Conservation (phyloP, 2,113 vertebrate species). For the Serinus canaria region DNA sequence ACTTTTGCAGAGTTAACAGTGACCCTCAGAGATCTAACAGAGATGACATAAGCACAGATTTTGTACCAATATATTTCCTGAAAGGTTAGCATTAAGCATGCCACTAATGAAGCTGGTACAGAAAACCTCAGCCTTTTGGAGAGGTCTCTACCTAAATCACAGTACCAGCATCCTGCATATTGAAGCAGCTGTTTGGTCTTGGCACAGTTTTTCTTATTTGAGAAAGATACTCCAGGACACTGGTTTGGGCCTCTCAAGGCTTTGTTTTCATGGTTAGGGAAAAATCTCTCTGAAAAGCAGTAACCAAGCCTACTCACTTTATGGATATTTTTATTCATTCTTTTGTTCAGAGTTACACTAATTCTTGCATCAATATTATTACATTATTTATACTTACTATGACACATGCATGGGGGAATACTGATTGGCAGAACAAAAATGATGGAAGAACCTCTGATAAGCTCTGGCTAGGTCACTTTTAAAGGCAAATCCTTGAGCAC, state of each 20-base stretch:
- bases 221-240: neutral
- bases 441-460: neutral
- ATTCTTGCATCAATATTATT: neutral
- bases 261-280: neutral
- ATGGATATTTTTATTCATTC: neutral
- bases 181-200: neutral
- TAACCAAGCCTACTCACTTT: neutral
- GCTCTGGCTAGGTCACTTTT: neutral
- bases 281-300: neutral
- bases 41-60: constrained; percentile 46
- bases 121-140: neutral
- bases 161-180: neutral
- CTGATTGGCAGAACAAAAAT: neutral
- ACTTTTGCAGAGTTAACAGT: constrained; percentile 77
- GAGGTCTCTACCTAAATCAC: neutral
- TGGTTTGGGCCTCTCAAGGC: neutral
- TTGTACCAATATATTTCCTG: neutral
- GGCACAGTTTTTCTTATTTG: neutral
- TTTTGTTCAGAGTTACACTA: neutral
- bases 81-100: neutral
- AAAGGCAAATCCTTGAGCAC: neutral
- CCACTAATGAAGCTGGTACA: neutral
- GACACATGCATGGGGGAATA: neutral
- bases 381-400: neutral
- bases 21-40: constrained; percentile 71